A percentile compares a stretch with the other conserved stretches of the same genome.
Evolutionary conservation across 2,797 vertebrate species (phyloP).

Genomic region (Microhierax caerulescens): DNA sequence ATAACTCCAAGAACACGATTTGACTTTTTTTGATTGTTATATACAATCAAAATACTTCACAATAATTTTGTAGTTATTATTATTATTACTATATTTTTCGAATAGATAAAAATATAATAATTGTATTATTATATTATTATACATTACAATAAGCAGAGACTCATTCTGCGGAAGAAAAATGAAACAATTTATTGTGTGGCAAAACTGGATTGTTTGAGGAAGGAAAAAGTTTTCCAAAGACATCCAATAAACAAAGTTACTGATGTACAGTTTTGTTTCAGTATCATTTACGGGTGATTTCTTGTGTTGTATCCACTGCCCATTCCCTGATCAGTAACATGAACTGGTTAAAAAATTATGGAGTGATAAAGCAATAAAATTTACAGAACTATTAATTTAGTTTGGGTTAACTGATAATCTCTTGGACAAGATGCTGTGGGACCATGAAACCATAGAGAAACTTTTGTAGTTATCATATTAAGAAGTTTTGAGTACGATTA

Average conservation of each 20-base stretch:
- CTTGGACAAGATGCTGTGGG: background rate
- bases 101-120: too few relatives aligned
- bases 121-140: too few relatives aligned
- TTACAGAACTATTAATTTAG: background rate
- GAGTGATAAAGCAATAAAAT: background rate
- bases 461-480: background rate
- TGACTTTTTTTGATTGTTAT: background rate
- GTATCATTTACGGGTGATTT: background rate
- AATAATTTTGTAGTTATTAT: too few relatives aligned
- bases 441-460: background rate
- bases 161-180: background rate
- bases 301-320: background rate
- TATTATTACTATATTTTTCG: too few relatives aligned
- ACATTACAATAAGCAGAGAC: background rate
- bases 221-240: background rate
- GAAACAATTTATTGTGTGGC: background rate
- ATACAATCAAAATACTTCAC: background rate
- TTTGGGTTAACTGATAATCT: background rate
- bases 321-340: background rate
- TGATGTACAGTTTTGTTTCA: background rate
- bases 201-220: background rate
- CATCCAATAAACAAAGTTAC: background rate
- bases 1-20: background rate
- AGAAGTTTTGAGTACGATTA: background rate
- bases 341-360: accelerated